phyloP scores from a whole-genome alignment of 2,888 invertebrate species.

The Aleiodes leptofemur region DNA sequence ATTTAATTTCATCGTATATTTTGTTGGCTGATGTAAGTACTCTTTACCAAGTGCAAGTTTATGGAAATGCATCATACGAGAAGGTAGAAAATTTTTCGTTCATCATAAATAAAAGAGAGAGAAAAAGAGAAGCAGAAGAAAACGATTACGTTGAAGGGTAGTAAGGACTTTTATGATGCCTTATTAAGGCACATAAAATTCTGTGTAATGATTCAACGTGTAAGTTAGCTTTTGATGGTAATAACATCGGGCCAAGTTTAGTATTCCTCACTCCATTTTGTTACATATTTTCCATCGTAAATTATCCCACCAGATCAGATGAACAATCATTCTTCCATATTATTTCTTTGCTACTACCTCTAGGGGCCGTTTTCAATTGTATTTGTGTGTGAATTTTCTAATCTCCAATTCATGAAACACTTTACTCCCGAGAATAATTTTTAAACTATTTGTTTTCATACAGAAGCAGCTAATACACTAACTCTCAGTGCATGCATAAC shows the following conservation, averaged over 20 bases:
- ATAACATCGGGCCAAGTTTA: conserved; percentile 32
- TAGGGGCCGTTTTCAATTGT: background rate
- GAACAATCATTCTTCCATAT: background rate
- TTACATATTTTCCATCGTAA: conserved; percentile 19
- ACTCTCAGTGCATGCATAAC: background rate
- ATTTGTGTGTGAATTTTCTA: background rate
- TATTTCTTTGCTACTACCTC: background rate
- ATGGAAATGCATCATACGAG: no score
- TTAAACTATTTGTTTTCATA: background rate
- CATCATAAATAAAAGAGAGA: conserved; percentile 2
- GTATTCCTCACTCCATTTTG: conserved; percentile 51
- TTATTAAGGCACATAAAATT: conserved; percentile 48
- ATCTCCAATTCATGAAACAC: conserved; percentile 15
- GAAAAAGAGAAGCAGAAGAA: conserved; percentile 19
- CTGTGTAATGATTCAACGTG: conserved; percentile 31
- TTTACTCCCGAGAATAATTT: conserved; percentile 7
- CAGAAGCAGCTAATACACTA: background rate
- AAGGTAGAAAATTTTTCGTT: no score
- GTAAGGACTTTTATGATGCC: conserved; percentile 38
- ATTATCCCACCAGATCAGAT: conserved; percentile 9
- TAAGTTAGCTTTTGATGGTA: conserved; percentile 35
- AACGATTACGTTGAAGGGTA: conserved; percentile 22
- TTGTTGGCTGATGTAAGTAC: background rate
- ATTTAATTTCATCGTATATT: background rate
- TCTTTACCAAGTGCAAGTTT: background rate